Percentiles rank a stretch among this genome's conserved stretches.
Evolutionary conservation across 1,140 invertebrate species (phyloP).

Genomic region (Dendroctonus ponderosae): DNA sequence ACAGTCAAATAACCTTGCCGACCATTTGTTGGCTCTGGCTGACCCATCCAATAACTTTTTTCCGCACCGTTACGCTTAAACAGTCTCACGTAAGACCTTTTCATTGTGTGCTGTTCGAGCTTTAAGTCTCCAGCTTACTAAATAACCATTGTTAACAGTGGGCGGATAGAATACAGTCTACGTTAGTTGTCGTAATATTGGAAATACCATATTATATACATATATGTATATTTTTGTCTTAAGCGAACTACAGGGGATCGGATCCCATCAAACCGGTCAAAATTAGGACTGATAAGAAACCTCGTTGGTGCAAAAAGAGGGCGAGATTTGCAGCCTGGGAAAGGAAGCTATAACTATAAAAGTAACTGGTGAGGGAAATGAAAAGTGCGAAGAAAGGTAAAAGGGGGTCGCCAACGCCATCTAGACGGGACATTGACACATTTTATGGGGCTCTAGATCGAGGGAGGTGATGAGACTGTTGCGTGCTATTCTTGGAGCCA

Average conservation of each 20-base stretch:
- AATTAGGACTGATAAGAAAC: slow-evolving; percentile 33
- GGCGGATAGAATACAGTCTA: too few species aligned
- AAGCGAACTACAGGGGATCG: slow-evolving; percentile 5
- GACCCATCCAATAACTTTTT: too few species aligned
- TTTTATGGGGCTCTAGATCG: slow-evolving; percentile 46
- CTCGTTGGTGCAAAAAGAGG: slow-evolving; percentile 10
- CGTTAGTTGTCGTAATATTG: too few species aligned
- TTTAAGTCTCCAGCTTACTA: too few species aligned
- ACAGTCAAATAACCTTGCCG: too few species aligned
- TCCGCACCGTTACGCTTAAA: too few species aligned
- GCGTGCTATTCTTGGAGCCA: slow-evolving; percentile 26
- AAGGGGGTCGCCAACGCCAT: slow-evolving; percentile 47
- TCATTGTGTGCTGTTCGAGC: too few species aligned
- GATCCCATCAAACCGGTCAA: slow-evolving; percentile 17
- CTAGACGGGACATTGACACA: slow-evolving; percentile 46
- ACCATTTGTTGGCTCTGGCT: too few species aligned
- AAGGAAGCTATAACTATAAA: slow-evolving; percentile 51
- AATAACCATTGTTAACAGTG: too few species aligned
- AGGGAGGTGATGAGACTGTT: slow-evolving; percentile 40
- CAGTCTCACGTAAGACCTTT: too few species aligned
- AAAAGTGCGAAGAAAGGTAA: slow-evolving; percentile 50
- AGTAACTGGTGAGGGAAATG: slow-evolving; percentile 48
- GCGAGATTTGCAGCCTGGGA: slow-evolving; percentile 19
- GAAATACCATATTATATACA: too few species aligned
- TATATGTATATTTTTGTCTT: not conserved